Evolutionary conservation across 1,140 invertebrate species (phyloP).

Genomic region (Cephus cinctus): DNA sequence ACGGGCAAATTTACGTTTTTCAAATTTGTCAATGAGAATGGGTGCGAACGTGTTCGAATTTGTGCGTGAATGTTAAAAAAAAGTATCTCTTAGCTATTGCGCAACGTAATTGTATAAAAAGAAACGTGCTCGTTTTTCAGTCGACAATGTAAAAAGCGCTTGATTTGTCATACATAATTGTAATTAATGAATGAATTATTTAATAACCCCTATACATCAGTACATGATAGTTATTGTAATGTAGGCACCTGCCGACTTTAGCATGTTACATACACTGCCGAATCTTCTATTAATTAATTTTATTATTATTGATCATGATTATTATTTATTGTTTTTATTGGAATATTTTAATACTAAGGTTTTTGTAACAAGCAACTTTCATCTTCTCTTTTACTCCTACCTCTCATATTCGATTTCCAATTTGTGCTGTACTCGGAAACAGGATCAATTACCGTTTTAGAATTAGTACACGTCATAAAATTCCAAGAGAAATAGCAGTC

Average conservation of each 20-base stretch:
- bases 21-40: not conserved
- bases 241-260: conserved; percentile 48
- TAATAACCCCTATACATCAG: conserved; percentile 44
- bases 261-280: conserved; percentile 54
- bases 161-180: conserved; percentile 25
- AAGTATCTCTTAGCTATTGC: too few species aligned
- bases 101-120: not conserved
- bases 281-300: conserved; percentile 52
- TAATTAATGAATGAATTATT: conserved; percentile 40
- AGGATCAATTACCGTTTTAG: not conserved
- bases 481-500: too few species aligned
- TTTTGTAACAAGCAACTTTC: conserved; percentile 50
- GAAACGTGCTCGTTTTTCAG: not conserved
- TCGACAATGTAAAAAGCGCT: conserved; percentile 15
- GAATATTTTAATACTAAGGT: conserved; percentile 58
- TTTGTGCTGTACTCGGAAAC: not conserved
- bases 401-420: not conserved
- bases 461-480: too few species aligned
- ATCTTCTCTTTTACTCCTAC: not conserved
- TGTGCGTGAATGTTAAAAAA: conserved; percentile 26
- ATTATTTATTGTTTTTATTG: conserved; percentile 59
- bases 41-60: conserved; percentile 6
- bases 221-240: conserved; percentile 46
- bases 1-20: not conserved
- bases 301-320: conserved; percentile 47